These are phyloP conservation scores for Spea multiplicata DNA, from an alignment of 2,113 vertebrate species.

Conservation along the genomic window DNA sequence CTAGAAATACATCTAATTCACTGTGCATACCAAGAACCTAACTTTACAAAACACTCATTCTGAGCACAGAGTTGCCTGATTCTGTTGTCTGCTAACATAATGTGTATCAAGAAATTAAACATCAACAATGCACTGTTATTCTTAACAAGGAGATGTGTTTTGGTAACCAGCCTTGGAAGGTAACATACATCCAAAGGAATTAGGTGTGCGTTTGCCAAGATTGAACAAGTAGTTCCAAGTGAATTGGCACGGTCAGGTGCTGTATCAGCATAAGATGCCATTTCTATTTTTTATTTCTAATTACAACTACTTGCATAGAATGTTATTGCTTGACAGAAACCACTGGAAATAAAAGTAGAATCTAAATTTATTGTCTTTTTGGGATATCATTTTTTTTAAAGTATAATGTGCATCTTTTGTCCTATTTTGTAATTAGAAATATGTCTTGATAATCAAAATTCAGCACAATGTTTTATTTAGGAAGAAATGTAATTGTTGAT, in stretches of 20 bases:
- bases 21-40: too few relatives aligned
- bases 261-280: conserved; percentile 14
- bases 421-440: too few relatives aligned
- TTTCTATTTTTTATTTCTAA: conserved; percentile 22
- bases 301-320: background rate
- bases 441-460: too few relatives aligned
- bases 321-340: background rate
- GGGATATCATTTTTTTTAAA: too few relatives aligned
- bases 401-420: too few relatives aligned
- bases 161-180: background rate
- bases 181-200: conserved; percentile 11
- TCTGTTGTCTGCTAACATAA: too few relatives aligned
- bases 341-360: background rate
- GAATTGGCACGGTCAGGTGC: conserved; percentile 11
- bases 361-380: background rate
- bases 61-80: too few relatives aligned
- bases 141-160: conserved; percentile 3
- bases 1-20: too few relatives aligned
- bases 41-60: too few relatives aligned
- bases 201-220: background rate
- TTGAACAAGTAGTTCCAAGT: conserved; percentile 11
- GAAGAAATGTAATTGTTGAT: too few relatives aligned
- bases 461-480: too few relatives aligned
- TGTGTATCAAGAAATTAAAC: conserved; percentile 3
- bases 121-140: background rate